These are phyloP conservation scores for Lagocephalus sceleratus DNA, from an alignment of 2,797 vertebrate genomes.

Conservation along the genomic window DNA sequence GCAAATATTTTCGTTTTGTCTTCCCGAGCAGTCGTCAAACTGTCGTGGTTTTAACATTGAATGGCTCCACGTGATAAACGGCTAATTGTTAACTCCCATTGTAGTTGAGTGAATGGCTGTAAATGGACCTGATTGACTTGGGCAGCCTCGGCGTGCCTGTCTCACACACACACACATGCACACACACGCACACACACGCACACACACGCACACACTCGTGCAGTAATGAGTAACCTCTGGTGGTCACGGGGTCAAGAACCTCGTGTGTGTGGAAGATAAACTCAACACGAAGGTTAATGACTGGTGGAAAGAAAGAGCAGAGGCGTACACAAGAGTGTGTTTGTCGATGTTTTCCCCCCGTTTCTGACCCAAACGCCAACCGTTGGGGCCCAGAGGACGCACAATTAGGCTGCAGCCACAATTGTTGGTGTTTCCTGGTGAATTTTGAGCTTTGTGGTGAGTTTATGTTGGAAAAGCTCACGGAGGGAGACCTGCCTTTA, in stretches of 20 bases:
- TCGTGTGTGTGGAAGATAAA: constrained; percentile 61
- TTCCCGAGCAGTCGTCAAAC: neutral
- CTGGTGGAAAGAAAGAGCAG: constrained; percentile 30
- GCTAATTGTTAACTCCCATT: constrained; percentile 46
- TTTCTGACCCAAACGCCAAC: neutral
- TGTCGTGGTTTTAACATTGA: neutral
- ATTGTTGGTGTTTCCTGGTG: too few relatives aligned
- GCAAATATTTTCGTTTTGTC: neutral
- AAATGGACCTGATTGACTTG: constrained; percentile 46
- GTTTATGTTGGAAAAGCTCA: too few relatives aligned
- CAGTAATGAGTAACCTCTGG: constrained; percentile 65
- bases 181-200: constrained; percentile 22
- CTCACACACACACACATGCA: constrained; percentile 15
- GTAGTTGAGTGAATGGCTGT: constrained; percentile 38
- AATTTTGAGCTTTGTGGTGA: too few relatives aligned
- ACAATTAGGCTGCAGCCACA: too few relatives aligned
- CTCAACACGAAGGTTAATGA: constrained; percentile 64
- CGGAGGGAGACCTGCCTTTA: too few relatives aligned
- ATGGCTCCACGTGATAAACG: constrained; percentile 38
- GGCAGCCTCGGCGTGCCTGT: constrained; percentile 39
- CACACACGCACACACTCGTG: constrained; percentile 17
- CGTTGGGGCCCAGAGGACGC: neutral
- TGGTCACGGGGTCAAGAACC: constrained; percentile 62
- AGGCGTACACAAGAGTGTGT: too few relatives aligned
- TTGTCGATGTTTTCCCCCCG: neutral